These are phyloP conservation scores for Axinella damicornis DNA, from an alignment of 37 sponge, comb jelly and placozoan species.

Conservation along the genomic window DNA sequence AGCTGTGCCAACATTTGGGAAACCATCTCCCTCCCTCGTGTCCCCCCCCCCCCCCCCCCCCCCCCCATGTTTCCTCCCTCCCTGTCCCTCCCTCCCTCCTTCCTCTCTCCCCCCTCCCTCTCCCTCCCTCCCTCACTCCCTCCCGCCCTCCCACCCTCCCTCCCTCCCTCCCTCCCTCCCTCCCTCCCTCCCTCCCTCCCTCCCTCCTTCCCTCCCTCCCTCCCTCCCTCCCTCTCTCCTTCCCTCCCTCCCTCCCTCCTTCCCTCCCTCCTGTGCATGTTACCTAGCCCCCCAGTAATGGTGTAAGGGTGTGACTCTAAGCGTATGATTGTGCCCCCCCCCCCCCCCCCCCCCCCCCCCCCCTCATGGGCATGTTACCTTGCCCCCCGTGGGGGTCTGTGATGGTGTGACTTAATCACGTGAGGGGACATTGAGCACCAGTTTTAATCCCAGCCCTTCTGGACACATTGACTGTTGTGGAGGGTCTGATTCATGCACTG, in stretches of 20 bases:
- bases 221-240: slow-evolving; percentile 1
- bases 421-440: too few species aligned
- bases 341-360: too few species aligned
- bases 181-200: slow-evolving; percentile 39
- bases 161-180: slow-evolving; percentile 14
- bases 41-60: neutral
- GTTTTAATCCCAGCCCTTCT: too few species aligned
- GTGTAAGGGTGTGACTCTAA: neutral
- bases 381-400: too few species aligned
- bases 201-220: neutral
- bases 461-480: too few species aligned
- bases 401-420: too few species aligned
- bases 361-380: too few species aligned
- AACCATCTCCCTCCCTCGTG: too few species aligned
- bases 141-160: slow-evolving; percentile 28
- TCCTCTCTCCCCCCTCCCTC: slow-evolving; percentile 1
- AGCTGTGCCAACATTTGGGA: too few species aligned
- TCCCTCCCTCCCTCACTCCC: slow-evolving; percentile 19
- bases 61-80: neutral
- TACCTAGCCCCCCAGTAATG: slow-evolving; percentile 1
- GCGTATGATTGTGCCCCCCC: too few species aligned
- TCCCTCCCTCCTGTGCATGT: neutral
- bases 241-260: neutral
- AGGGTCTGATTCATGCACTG: too few species aligned
- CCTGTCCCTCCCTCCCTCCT: neutral